These are phyloP conservation scores for Himalopsyche phryganea DNA, from an alignment of 1,140 invertebrate genomes.

Conservation along the genomic window DNA sequence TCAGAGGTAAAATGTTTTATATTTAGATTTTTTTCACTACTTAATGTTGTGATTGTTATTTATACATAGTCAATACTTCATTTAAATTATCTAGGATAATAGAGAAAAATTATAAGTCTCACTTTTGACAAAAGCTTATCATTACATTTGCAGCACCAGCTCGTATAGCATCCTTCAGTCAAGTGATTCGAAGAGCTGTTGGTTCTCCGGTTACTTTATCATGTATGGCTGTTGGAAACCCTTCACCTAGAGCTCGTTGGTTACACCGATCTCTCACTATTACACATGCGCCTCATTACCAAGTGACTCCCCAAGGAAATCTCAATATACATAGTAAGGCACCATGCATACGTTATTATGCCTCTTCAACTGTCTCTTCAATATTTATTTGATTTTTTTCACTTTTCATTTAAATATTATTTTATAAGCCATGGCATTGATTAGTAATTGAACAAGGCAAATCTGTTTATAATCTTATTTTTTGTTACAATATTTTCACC, in stretches of 20 bases:
- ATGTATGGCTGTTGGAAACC: constrained; percentile 60
- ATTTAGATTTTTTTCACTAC: background rate
- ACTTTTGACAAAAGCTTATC: no score
- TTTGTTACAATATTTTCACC: no score
- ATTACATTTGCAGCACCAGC: constrained; percentile 57
- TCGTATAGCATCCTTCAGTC: constrained; percentile 66
- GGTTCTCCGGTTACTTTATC: constrained; percentile 56
- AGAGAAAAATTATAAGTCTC: no score
- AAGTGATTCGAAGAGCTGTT: constrained; percentile 52
- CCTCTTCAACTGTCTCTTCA: background rate
- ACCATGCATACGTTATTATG: background rate
- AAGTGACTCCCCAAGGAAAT: constrained; percentile 59
- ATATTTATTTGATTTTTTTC: background rate
- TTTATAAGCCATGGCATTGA: no score
- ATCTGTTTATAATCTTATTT: no score
- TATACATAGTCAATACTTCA: no score
- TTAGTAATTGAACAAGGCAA: no score
- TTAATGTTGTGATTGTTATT: background rate
- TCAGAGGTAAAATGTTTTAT: constrained; percentile 38
- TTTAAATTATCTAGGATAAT: no score
- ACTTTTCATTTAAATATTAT: background rate
- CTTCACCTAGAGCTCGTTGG: constrained; percentile 61
- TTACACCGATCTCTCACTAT: constrained; percentile 56
- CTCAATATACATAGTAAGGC: constrained; percentile 57
- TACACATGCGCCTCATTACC: constrained; percentile 59